Conservation (phyloP, 2,113 vertebrate genomes). For the Phycodurus eques region DNA sequence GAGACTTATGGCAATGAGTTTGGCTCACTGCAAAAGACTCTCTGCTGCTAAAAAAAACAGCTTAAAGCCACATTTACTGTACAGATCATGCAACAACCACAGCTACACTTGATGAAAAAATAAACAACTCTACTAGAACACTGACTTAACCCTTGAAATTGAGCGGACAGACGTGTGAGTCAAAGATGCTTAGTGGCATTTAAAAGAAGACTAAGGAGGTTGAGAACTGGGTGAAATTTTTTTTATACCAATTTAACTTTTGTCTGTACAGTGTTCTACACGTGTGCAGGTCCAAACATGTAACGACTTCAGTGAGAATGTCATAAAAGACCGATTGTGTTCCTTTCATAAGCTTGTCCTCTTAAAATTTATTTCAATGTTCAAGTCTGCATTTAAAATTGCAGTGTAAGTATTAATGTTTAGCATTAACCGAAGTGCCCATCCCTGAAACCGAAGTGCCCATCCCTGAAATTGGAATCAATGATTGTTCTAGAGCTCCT, state of each 20-base stretch:
- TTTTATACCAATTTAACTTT: not conserved
- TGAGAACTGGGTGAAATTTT: not conserved
- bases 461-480: not conserved
- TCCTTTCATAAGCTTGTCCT: not conserved
- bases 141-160: not conserved
- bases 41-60: constrained; percentile 8
- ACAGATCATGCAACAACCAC: not conserved
- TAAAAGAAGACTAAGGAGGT: not conserved
- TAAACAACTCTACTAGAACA: not conserved
- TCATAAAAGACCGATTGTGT: not conserved
- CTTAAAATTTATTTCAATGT: not conserved
- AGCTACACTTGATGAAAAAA: not conserved
- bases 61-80: constrained; percentile 2
- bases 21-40: constrained; percentile 12
- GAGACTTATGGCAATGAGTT: constrained; percentile 29
- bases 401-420: not conserved
- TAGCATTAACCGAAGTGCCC: not conserved
- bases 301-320: not conserved
- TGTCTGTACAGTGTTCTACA: not conserved
- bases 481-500: no score
- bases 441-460: not conserved
- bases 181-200: not conserved
- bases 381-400: not conserved
- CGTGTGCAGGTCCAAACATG: not conserved
- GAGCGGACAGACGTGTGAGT: not conserved